Conservation (phyloP, 2,888 invertebrate species). For the Caenorhabditis angaria region DNA sequence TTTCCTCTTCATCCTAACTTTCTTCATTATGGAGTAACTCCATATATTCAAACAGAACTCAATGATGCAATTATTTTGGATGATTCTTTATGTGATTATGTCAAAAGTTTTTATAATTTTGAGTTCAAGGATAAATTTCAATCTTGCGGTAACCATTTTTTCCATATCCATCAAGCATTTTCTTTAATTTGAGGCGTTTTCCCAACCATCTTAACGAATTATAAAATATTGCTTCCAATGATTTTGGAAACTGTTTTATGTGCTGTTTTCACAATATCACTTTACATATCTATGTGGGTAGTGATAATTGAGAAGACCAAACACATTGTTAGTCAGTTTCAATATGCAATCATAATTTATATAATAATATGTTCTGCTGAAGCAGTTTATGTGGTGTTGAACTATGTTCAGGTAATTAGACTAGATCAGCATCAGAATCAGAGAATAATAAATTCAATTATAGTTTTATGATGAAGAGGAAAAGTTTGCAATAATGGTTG, state of each 20-base stretch:
- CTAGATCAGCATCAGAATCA: no score
- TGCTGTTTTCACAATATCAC: conserved; percentile 1
- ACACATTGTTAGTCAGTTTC: conserved; percentile 24
- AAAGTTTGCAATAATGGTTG: conserved; percentile 11
- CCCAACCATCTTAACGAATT: conserved; percentile 4
- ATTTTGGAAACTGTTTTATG: conserved; percentile 6
- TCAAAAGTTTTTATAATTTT: not conserved
- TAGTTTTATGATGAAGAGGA: conserved; percentile 14
- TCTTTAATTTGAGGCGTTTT: not conserved
- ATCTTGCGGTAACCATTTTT: not conserved
- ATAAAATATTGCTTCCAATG: no score
- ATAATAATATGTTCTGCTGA: conserved; percentile 9
- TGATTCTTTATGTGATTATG: not conserved
- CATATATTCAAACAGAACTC: not conserved
- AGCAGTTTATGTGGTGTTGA: conserved; percentile 14
- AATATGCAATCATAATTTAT: conserved; percentile 19
- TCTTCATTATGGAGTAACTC: not conserved
- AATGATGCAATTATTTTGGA: not conserved
- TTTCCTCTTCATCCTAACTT: conserved; percentile 1
- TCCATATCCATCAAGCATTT: no score
- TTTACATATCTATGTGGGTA: conserved; percentile 13
- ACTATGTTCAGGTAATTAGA: conserved; percentile 3
- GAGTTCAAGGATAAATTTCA: not conserved
- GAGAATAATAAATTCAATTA: not conserved
- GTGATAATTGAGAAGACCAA: conserved; percentile 1